Base-by-base conservation (phyloP, 2,797 vertebrate species). In the Ceryle rudis region DNA sequence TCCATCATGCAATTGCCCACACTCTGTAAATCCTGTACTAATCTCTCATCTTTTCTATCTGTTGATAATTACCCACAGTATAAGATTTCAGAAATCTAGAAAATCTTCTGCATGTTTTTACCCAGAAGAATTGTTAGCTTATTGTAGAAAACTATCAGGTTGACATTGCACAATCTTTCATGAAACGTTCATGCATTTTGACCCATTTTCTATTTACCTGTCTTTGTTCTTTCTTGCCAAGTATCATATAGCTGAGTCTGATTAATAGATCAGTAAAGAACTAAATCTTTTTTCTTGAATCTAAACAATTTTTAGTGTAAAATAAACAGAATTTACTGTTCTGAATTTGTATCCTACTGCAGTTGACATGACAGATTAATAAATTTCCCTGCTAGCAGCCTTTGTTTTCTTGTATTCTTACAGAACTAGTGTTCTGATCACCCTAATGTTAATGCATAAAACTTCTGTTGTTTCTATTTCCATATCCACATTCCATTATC, bases 341-440 rank as follows among this genome's bases (percentile, higher is more conserved):
- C 58, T 95, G 35, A 54, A 52, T 92, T 92, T 86, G 39, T 65
- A 62, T 84, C 31, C 44, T 33, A 44, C 29, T 51, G 52, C 49
- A 49, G 69, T 92, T 93, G 52, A 93, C 44, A 31, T 66, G 74
- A 82, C 44, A 85, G 47, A 71, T 89, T 87, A 86, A 85, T 91
- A 87, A 54, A 95, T 91, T 77, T 87, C 51, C 11, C 9, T 55
- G 10, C 58, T 93, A 80, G 62, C 15, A 87, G 81, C 52, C 57
- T 82, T 87, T 87, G 55, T 93, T 89, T 89, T 89, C 74, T 95
- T 93, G 33, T 86, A 44, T 87, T 90, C 55, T 89, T 94, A 33
- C 31, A 83, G 84, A 93, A 87, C 61, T 60, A 78, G 37, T 49
- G 31, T 77, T 88, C 79, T 90, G 91, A 81, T 91, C 85, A 55